Base-by-base conservation (phyloP, 2,888 invertebrate genomes). In the Pomacea canaliculata region DNA sequence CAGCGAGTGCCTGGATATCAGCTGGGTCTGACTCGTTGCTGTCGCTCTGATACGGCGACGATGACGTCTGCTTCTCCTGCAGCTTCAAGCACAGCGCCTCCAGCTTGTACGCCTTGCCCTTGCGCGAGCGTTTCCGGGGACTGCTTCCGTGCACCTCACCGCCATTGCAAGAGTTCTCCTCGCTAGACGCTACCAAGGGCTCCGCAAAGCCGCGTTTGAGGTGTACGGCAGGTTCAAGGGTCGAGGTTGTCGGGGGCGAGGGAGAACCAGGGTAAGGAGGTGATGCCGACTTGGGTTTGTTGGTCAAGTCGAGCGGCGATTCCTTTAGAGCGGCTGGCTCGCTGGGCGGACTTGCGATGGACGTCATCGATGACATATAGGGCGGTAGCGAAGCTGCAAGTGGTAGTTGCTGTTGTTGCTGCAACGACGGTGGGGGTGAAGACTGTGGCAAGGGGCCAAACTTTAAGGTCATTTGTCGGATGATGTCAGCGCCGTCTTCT, bases 91-190 rank as follows among this genome's bases (percentile, higher is more conserved):
- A 89, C 18, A 89, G 79, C 1, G 86, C 86, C 81, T 96, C 96
- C 73, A 97, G 91, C 85, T 96, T 96, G 85, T 94, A 94, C 0
- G 97, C 96, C 71, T 94, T 94, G 0, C 96, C 96, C 91, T 97
- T 98, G 83, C 97, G 94, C 46, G 96, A 93, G 83, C 93, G 93
- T 84, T 94, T 94, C 4, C 90, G 80, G n/a, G 86, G 86, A 60
- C 92, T 91, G 1, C 92, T 83, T 16, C 81, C 81, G 13, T 80
- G 78, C n/a, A 81, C 76, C 12, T 85, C 92, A 49, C 91, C 91
- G 0, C 16, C 62, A 9, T 9, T 18, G 51, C 37, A 74, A 1
- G 48, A 16, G 37, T 69, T 69, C 18, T 74, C 74, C n/a, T 69
- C 74, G n/a, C 62, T 49, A 49, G 69, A 63, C 60, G 68, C 16